Base-by-base conservation (phyloP, 53 echinoderm and acorn worm species). In the Holothuria scabra region DNA sequence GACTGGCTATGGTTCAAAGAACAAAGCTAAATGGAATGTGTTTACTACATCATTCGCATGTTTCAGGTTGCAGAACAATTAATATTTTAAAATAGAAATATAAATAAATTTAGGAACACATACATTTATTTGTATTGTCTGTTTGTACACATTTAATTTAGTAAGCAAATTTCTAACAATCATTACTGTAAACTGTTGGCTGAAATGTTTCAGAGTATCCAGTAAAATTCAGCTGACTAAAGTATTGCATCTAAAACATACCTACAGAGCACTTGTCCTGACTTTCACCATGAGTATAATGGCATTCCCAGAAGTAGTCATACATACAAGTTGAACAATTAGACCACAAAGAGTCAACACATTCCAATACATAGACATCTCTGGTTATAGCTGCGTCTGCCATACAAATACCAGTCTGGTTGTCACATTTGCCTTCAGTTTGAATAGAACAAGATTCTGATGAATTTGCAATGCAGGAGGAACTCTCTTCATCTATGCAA, bases 321-420 rank as follows among this genome's bases (percentile, higher is more conserved):
- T 85, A 82, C 74, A 90, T 22, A 33, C 90, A 89, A 22, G 44
- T 48, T 22, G 82, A 59, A 31, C 85, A 90, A 76, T 90, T 85
- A n/a, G 35, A 30, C 67, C 70, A 46, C 66, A 41, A 25, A 4
- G 52, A 41, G 8, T 65, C 67, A 24, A 57, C 44, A 63, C 91
- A 91, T 8, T 88, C 81, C 59, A 49, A 81, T 5, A 76, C 22
- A 16, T 80, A 81, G 9, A 82, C 83, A 76, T 88, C 59, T 52
- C 80, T 64, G 5, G 65, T 19, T 12, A 56, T 55, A 13, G 28
- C 49, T 59, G 55, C 31, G 13, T 84, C 49, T 24, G 31, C 1
- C 25, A 28, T 31, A 62, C 84, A 84, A 33, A 22, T 44, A 13
- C 48, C 72, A 38, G 22, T 46, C 21, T 20, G 44, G 34, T 44